Conservation (phyloP, 2,888 invertebrate genomes). For the Synergus gifuensis region DNA sequence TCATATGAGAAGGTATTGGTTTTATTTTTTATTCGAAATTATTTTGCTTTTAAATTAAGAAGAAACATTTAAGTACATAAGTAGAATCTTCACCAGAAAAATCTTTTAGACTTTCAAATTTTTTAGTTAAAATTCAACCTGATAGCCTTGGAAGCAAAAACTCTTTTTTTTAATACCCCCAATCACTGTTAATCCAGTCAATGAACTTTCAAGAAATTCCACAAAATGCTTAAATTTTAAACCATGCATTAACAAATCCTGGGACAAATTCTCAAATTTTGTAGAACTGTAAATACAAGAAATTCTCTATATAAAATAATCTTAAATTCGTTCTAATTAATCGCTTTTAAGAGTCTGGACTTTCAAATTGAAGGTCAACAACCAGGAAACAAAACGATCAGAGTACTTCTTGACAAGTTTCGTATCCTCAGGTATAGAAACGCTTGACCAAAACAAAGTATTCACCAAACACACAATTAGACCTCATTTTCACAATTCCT, state of each 20-base stretch:
- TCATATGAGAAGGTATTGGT: too few species aligned
- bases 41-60: background rate
- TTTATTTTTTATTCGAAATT: background rate
- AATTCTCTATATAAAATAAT: background rate
- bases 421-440: background rate
- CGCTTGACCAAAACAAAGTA: background rate
- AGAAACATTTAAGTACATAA: background rate
- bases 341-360: background rate
- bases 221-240: background rate
- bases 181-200: background rate
- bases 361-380: slow-evolving; percentile 2
- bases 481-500: slow-evolving; percentile 30
- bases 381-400: background rate
- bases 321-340: background rate
- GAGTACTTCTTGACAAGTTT: background rate
- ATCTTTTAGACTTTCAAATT: background rate
- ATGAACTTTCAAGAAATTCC: background rate
- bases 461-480: background rate
- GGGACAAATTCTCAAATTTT: background rate
- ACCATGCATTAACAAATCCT: background rate
- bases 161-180: background rate
- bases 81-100: background rate
- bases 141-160: background rate
- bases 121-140: background rate
- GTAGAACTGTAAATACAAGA: background rate